phyloP scores from a whole-genome alignment of 2,797 vertebrate species.

The Mus caroli region DNA sequence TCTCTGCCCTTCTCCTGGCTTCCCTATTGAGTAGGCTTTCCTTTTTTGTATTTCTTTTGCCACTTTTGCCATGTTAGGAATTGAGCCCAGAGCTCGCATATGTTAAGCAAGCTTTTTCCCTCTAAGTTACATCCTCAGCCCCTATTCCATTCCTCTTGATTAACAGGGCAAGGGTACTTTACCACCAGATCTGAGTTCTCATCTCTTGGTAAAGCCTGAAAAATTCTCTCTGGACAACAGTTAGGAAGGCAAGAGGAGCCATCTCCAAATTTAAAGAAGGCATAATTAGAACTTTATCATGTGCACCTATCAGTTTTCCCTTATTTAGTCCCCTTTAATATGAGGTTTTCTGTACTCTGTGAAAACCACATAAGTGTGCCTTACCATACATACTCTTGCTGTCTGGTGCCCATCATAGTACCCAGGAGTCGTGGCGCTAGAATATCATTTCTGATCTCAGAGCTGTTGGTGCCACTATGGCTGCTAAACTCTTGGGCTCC shows the following conservation, averaged over 20 bases:
- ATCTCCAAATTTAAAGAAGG: slow-evolving; percentile 63
- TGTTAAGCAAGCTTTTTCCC: not conserved
- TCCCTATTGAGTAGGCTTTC: not conserved
- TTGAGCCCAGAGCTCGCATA: not conserved
- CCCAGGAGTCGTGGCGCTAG: not conserved
- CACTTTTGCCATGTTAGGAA: no score
- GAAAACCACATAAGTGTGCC: not conserved
- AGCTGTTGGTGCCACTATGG: not conserved
- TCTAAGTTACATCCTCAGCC: not conserved
- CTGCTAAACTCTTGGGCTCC: slow-evolving; percentile 7
- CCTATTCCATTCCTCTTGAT: slow-evolving; percentile 39
- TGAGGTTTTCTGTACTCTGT: slow-evolving; percentile 33
- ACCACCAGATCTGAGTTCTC: not conserved
- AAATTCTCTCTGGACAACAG: not conserved
- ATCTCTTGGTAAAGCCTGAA: slow-evolving; percentile 31
- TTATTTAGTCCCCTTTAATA: not conserved
- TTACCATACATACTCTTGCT: not conserved
- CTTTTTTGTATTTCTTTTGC: not conserved
- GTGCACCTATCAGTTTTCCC: not conserved
- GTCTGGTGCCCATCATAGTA: not conserved
- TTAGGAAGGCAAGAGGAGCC: not conserved
- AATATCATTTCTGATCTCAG: slow-evolving; percentile 7
- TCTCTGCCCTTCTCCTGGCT: slow-evolving; percentile 12
- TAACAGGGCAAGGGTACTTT: not conserved
- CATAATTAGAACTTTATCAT: slow-evolving; percentile 29